phyloP scores from a whole-genome alignment of 2,113 vertebrate species.

The Halcyon senegalensis region DNA sequence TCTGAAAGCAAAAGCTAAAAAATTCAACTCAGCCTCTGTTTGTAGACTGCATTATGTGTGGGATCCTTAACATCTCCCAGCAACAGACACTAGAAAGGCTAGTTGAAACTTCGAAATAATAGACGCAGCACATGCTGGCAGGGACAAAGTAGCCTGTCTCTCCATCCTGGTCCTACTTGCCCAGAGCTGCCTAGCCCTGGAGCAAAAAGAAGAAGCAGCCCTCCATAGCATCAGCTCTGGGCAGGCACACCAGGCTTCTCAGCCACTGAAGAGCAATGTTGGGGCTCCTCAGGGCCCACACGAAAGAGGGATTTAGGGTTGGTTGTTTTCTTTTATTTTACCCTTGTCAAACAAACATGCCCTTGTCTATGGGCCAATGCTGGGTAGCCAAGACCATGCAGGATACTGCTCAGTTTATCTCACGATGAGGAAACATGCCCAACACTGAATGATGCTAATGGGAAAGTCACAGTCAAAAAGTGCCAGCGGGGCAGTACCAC shows the following conservation, averaged over 20 bases:
- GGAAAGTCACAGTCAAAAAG: background rate
- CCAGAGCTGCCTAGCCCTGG: background rate
- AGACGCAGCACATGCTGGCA: fast-evolving
- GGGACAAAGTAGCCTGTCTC: background rate
- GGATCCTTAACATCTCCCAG: background rate
- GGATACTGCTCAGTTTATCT: background rate
- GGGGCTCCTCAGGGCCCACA: background rate
- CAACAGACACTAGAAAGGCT: background rate
- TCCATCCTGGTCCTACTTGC: background rate
- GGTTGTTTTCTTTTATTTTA: background rate
- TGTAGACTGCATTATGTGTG: background rate
- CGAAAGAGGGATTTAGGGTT: background rate
- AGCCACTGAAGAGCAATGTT: background rate
- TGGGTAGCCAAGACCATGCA: fast-evolving
- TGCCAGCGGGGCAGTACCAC: background rate
- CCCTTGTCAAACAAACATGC: background rate
- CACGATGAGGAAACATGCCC: background rate
- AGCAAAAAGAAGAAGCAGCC: background rate
- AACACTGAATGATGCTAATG: background rate
- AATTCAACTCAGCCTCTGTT: background rate
- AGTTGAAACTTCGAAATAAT: background rate
- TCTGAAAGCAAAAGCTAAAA: constrained; percentile 4
- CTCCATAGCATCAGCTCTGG: background rate
- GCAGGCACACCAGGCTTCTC: background rate
- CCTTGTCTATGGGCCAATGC: background rate